Percentiles rank a stretch among this genome's conserved stretches.
Conservation (phyloP, 2,888 invertebrate genomes). For the Caenorhabditis zanzibari region DNA sequence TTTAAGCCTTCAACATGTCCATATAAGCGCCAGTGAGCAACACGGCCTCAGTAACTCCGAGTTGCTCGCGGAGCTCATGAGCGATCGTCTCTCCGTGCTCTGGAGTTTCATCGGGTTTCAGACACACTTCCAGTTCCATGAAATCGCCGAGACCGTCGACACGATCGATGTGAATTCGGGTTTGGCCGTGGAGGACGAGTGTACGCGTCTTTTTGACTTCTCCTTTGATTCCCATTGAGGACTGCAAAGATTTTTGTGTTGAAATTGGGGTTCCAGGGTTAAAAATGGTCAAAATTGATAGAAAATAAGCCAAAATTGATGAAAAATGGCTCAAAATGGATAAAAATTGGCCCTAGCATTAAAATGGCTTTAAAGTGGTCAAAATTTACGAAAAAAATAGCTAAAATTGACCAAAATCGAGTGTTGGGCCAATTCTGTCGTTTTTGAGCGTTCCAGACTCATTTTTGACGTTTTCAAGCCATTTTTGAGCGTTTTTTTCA, state of each 20-base stretch:
- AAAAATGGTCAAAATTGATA: too few species aligned
- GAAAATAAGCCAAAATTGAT: too few species aligned
- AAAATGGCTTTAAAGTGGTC: too few species aligned
- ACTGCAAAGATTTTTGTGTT: conserved; percentile 69
- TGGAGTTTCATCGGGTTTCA: conserved; percentile 87
- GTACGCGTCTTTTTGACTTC: conserved; percentile 88
- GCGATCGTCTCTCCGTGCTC: conserved; percentile 89
- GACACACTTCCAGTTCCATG: conserved; percentile 91
- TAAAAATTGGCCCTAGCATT: too few species aligned
- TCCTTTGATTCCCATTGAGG: conserved; percentile 88
- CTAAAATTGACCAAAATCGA: too few species aligned
- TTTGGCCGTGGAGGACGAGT: conserved; percentile 90
- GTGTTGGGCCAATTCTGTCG: too few species aligned
- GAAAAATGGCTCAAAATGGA: too few species aligned
- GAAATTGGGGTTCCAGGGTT: not conserved
- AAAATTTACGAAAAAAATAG: too few species aligned
- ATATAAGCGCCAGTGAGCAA: conserved; percentile 78
- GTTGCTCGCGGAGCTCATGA: conserved; percentile 87
- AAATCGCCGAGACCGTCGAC: conserved; percentile 90
- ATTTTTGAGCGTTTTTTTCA: too few species aligned
- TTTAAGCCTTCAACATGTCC: conserved; percentile 71
- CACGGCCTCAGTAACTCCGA: conserved; percentile 84
- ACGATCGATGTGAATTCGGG: conserved; percentile 91
- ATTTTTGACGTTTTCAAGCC: not conserved
- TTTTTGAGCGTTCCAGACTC: too few species aligned